These are phyloP conservation scores for Leptogaster cylindrica DNA, from an alignment of 2,888 invertebrate species.

Conservation along the genomic window DNA sequence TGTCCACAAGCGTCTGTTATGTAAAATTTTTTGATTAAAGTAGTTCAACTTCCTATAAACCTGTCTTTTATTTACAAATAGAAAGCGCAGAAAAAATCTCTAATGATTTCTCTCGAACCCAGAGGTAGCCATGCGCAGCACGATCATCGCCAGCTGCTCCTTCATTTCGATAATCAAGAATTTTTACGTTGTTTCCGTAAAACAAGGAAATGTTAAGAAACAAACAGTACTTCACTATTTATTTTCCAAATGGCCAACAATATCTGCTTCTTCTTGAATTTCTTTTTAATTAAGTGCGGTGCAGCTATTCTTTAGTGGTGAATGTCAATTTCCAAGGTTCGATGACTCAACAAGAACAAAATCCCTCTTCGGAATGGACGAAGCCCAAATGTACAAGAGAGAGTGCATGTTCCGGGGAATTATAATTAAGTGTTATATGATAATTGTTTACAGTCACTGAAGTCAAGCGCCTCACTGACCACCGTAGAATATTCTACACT, in stretches of 20 bases:
- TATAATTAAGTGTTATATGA: constrained; percentile 46
- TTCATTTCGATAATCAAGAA: constrained; percentile 26
- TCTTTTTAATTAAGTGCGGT: constrained; percentile 14
- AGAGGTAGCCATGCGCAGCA: background rate
- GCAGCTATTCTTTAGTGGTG: constrained; percentile 2
- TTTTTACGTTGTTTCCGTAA: constrained; percentile 10
- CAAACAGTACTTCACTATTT: constrained; percentile 30
- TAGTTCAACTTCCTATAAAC: too few relatives aligned
- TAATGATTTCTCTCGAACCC: background rate
- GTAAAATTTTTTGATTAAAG: too few relatives aligned
- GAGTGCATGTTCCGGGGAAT: constrained; percentile 11
- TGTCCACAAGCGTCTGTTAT: too few relatives aligned
- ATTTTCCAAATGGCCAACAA: too few relatives aligned
- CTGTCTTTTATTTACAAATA: too few relatives aligned
- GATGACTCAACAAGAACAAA: constrained; percentile 20
- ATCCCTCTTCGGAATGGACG: background rate
- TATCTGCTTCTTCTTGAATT: background rate
- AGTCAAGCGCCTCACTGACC: background rate
- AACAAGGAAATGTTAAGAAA: too few relatives aligned
- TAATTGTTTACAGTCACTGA: constrained; percentile 47
- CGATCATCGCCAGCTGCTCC: constrained; percentile 2
- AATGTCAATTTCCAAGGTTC: constrained; percentile 32
- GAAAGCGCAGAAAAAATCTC: background rate
- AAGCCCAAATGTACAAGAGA: too few relatives aligned
- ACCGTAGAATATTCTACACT: background rate